A percentile compares a stretch with the other conserved stretches of the same genome.
phyloP scores from a whole-genome alignment of 2,113 vertebrate species.

The Saccopteryx leptura region DNA sequence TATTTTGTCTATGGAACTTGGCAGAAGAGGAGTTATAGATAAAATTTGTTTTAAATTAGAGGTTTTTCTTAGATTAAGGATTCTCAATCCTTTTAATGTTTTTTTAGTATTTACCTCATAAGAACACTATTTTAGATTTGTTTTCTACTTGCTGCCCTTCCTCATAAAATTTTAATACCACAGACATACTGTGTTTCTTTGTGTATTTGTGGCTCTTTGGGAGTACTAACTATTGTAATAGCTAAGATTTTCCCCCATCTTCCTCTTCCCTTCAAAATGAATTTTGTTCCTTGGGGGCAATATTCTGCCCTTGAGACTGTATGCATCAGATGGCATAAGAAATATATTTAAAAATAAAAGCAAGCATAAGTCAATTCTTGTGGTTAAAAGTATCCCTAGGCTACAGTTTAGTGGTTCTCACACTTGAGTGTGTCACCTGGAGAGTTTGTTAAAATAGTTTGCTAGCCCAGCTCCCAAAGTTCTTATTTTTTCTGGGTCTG shows the following conservation, averaged over 20 bases:
- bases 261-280: neutral
- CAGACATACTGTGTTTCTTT: neutral
- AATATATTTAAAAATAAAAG: constrained; percentile 51
- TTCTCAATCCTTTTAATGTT: neutral
- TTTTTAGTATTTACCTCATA: neutral
- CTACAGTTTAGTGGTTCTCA: neutral
- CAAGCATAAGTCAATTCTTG: neutral
- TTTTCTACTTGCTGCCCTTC: neutral
- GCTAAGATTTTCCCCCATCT: neutral
- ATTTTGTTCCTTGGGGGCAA: neutral
- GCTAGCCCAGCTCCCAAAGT: neutral
- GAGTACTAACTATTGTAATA: neutral
- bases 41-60: neutral
- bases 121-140: neutral
- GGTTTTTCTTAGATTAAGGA: neutral
- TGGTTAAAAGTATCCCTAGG: neutral
- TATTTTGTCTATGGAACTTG: neutral
- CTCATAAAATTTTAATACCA: neutral
- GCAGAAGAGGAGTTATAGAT: neutral
- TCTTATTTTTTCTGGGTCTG: neutral
- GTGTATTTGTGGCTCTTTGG: neutral
- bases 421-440: neutral
- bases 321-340: neutral
- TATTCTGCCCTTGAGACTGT: neutral
- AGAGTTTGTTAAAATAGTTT: neutral